Evolutionary conservation across 2,113 vertebrate species (phyloP), one percentile per base, ranked within the genome.

Genomic region (Bufo gargarizans): DNA sequence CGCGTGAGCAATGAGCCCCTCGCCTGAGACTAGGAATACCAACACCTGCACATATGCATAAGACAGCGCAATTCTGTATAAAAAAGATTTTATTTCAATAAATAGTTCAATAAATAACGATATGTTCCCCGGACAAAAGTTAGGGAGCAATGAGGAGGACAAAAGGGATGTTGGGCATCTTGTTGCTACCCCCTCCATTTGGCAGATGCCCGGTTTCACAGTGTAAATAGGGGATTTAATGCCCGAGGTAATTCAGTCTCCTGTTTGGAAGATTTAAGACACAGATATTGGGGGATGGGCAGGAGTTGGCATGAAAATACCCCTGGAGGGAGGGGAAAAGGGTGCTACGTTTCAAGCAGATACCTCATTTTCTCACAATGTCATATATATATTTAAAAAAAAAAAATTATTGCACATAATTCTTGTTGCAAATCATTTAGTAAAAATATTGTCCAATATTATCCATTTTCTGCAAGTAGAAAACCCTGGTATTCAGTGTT

Each of bases 51-150:
- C 2, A 56, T 33, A 33, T 33, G 33, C 33, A 33, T 33, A 84
- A 71, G 33, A 56, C 50, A 58, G 45, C 12, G 74, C 67, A 17
- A 43, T 12, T 50, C 72, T 77, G 11, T 19, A 67, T 56, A 82
- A 88, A 72, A 88, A 88, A 77, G 58, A 19, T 77, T 88, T 88
- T 88, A 88, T 88, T 86, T 88, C 69, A 88, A 88, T 88, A 88
- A 88, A 88, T 88, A 88, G 59, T 43, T 77, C 84, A 88, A 84
- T 88, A 84, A 88, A 88, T 88, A 88, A 88, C 84, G 13, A 88
- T 61, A 20, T 55, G 80, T 84, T 88, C 81, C 81, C 85, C 87
- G 47, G 58, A 77, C 33, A 77, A 88, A 88, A 88, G 56, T n/a
- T 71, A 69, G 85, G 63, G 85, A 80, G 61, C 77, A 69, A 80